Evolutionary conservation across 2,113 vertebrate genomes (phyloP).

Genomic region (Fukomys damarensis): DNA sequence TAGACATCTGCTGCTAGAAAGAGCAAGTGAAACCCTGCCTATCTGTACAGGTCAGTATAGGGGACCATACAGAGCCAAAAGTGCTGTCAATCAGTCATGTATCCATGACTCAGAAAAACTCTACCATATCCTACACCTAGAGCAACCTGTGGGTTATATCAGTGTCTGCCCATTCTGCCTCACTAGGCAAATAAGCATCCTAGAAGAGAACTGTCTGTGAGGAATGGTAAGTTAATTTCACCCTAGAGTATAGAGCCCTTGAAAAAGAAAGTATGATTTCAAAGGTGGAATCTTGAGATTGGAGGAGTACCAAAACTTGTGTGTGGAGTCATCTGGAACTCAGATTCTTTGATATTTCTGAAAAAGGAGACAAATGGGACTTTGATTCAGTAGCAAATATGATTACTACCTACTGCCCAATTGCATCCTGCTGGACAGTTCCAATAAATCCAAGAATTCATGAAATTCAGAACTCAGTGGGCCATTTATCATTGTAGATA

Average conservation of each 20-base stretch:
- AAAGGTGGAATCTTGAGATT: background rate
- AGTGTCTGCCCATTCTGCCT: background rate
- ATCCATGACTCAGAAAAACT: background rate
- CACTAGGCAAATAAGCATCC: background rate
- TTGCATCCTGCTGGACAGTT: background rate
- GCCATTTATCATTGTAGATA: background rate
- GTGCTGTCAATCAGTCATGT: background rate
- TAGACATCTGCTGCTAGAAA: background rate
- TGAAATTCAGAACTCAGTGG: background rate
- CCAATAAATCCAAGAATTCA: background rate
- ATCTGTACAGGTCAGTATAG: background rate
- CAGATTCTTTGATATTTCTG: background rate
- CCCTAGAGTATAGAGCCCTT: background rate
- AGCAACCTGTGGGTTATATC: background rate
- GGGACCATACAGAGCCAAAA: background rate
- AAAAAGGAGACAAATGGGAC: background rate
- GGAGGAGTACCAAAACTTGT: background rate
- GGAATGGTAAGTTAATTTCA: background rate
- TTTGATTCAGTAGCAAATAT: background rate
- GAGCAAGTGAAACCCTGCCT: background rate
- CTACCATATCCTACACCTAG: background rate
- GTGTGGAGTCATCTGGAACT: background rate
- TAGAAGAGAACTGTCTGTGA: background rate
- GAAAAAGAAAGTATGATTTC: background rate
- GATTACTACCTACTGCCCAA: background rate